A percentile compares a stretch with the other conserved stretches of the same genome.
phyloP scores from a whole-genome alignment of 2,797 vertebrate genomes.

The Rachycentron canadum region DNA sequence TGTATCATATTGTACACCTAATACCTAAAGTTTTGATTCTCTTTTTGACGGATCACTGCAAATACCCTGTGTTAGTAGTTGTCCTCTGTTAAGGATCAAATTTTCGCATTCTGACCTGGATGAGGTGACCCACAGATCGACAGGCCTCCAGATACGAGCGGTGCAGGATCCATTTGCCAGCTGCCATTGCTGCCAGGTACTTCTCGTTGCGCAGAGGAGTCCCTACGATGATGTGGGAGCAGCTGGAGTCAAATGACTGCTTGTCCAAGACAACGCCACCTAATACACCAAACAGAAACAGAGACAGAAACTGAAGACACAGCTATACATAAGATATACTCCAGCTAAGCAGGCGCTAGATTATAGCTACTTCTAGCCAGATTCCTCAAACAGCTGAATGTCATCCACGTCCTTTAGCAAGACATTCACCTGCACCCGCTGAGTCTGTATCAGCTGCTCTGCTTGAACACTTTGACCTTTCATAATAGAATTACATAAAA shows the following conservation, averaged over 20 bases:
- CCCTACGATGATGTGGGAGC: constrained; percentile 97
- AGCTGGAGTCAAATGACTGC: constrained; percentile 95
- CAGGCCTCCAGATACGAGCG: constrained; percentile 97
- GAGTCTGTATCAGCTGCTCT: not conserved
- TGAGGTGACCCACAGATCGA: constrained; percentile 87
- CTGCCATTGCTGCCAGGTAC: constrained; percentile 96
- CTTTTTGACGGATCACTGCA: no score
- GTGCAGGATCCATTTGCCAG: constrained; percentile 98
- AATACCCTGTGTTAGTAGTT: not conserved
- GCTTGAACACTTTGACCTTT: no score
- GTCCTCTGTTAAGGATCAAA: not conserved
- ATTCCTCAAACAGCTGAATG: not conserved
- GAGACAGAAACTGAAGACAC: not conserved
- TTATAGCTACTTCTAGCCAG: no score
- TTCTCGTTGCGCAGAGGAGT: constrained; percentile 97
- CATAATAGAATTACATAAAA: not conserved
- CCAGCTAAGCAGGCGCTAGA: not conserved
- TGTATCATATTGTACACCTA: no score
- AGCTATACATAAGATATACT: not conserved
- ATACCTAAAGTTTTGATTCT: no score
- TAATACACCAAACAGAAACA: constrained; percentile 58
- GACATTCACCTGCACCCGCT: not conserved
- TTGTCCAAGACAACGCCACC: constrained; percentile 94
- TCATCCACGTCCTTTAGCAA: not conserved
- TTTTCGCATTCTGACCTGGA: constrained; percentile 83